Evolutionary conservation across 1,140 invertebrate species (phyloP), one percentile per base, ranked within the genome.

Genomic region (Caenorhabditis latens): DNA sequence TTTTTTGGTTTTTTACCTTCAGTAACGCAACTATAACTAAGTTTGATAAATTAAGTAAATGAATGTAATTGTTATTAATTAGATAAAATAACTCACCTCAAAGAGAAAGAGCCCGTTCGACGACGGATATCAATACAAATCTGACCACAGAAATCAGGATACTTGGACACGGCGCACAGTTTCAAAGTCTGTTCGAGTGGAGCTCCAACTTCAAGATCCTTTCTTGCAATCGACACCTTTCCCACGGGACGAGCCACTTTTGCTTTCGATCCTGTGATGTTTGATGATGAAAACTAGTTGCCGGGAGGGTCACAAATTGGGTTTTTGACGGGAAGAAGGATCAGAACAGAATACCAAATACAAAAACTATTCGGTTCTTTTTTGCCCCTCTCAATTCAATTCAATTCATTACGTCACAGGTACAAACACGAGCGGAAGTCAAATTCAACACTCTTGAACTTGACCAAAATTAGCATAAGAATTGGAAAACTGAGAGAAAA

Each of bases 211-310:
- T 61, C 61, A 21, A 84, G 55, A 48, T 84, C 84, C 43, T 67
- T 84, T 24, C 24, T 61, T 24, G 57, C 24, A 50, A 84, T 84
- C 11, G 84, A 84, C 58, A 84, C 84, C 61, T 63, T 84, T 61
- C 84, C 84, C 57, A 84, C 61, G 7, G 84, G 84, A 65, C 84
- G 57, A 65, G 84, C 84, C 46, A 65, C 46, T 65, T 84, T 84
- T 50, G 55, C 84, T 48, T 84, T 84, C 4, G 46, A 61, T 11
- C 82, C 82, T 84, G 82, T 48, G 57, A 84, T 58, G 57, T 84
- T 84, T 84, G 55, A 58, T 13, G 55, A n/a, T 57, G 0, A 57
- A n/a, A 57, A 58, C 82, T 57, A 84, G 42, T 58, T 58, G 32
- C 8, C 11, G 14, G 11, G n/a, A 82, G 19, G 75, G 43, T 84